These are phyloP conservation scores for Lithophane ornitopus DNA, from an alignment of 2,888 invertebrate species.

Conservation along the genomic window DNA sequence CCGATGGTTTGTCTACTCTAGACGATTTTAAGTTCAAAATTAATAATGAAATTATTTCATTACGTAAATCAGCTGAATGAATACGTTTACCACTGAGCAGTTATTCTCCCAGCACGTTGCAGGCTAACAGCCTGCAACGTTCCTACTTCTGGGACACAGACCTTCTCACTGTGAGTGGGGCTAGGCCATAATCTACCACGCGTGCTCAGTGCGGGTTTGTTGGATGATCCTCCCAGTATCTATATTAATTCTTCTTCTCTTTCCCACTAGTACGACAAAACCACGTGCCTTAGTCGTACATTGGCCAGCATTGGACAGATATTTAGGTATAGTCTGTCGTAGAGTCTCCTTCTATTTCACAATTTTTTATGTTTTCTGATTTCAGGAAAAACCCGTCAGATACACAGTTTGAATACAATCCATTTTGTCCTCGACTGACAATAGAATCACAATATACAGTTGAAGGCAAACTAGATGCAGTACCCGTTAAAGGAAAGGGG, in stretches of 20 bases:
- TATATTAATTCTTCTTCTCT: not conserved
- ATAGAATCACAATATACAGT: constrained; percentile 47
- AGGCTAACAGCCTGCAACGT: not conserved
- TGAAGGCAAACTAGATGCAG: constrained; percentile 42
- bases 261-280: not conserved
- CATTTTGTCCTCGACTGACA: constrained; percentile 42
- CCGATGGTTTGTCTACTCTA: not conserved
- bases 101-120: not conserved
- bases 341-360: not conserved
- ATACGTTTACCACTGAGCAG: not conserved
- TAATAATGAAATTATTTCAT: not conserved
- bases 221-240: not conserved
- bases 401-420: constrained; percentile 34
- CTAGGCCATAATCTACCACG: not conserved
- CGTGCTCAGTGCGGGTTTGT: not conserved
- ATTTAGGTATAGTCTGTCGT: not conserved
- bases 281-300: not conserved
- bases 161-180: not conserved
- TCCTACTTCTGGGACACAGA: not conserved
- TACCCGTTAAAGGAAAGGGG: constrained; percentile 47
- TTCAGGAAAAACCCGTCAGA: constrained; percentile 35
- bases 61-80: not conserved
- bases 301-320: not conserved
- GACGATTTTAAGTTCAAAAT: not conserved
- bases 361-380: not conserved